Evolutionary conservation across 1,140 invertebrate genomes (phyloP).

Genomic region (Popillia japonica): DNA sequence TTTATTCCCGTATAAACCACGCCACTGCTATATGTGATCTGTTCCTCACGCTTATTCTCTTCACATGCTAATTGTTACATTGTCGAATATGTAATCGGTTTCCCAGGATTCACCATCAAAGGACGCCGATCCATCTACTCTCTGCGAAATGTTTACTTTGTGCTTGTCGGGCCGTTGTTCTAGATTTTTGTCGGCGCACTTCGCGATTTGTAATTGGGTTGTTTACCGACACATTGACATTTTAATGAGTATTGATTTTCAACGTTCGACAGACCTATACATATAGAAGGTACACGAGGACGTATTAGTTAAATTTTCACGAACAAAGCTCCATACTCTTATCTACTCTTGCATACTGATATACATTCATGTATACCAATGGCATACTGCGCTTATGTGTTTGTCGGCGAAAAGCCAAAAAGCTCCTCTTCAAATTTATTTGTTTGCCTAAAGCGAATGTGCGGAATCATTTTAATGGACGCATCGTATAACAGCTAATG

Average conservation of each 20-base stretch:
- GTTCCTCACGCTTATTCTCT: no score
- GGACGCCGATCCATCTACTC: neutral
- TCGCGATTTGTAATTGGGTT: constrained; percentile 5
- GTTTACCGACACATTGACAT: constrained; percentile 2
- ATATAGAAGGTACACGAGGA: neutral
- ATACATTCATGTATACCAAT: neutral
- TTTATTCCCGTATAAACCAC: no score
- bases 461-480: constrained; percentile 14
- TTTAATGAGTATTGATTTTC: constrained; percentile 21
- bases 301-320: neutral
- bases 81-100: neutral
- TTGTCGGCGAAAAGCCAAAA: neutral
- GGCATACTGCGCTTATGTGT: neutral
- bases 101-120: neutral
- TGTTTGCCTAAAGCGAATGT: neutral
- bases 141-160: neutral
- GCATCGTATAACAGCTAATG: constrained; percentile 9
- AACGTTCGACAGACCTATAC: neutral
- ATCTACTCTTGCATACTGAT: constrained; percentile 4
- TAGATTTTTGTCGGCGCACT: constrained; percentile 22
- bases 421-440: constrained; percentile 14
- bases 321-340: neutral
- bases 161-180: constrained; percentile 8
- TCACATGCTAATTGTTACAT: neutral
- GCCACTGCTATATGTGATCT: no score